A percentile compares a stretch with the other conserved stretches of the same genome.
These are phyloP conservation scores for Pocillopora meandrina DNA, from an alignment of 92 coral and sea anemone species.

Conservation along the genomic window DNA sequence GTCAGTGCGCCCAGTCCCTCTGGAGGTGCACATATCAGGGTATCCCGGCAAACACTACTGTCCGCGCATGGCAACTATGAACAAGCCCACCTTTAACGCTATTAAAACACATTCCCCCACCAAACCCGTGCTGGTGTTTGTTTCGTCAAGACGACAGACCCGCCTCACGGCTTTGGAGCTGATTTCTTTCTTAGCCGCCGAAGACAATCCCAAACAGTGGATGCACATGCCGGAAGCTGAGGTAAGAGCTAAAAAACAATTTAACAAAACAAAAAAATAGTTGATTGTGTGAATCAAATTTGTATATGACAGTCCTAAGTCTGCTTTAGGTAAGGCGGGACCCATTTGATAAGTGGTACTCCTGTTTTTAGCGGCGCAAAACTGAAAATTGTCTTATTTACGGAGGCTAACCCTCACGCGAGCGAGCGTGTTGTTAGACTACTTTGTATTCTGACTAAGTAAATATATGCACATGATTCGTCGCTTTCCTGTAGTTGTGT, in stretches of 20 bases:
- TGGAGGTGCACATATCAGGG: slow-evolving; percentile 95
- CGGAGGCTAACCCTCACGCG: too few relatives aligned
- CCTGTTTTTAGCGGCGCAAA: too few relatives aligned
- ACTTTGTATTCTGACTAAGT: too few relatives aligned
- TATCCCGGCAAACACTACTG: slow-evolving; percentile 99
- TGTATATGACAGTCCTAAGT: too few relatives aligned
- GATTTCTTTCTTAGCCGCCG: slow-evolving; percentile 91
- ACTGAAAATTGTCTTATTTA: too few relatives aligned
- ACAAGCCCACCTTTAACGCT: slow-evolving; percentile 96
- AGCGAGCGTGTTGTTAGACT: too few relatives aligned
- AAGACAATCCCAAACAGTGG: slow-evolving; percentile 95
- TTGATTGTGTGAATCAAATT: too few relatives aligned
- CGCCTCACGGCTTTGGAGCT: slow-evolving; percentile 94
- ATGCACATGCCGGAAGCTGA: slow-evolving; percentile 96
- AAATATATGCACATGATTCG: too few relatives aligned
- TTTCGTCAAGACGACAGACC: slow-evolving; percentile 97
- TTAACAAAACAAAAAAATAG: too few relatives aligned
- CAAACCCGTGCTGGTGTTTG: slow-evolving; percentile 92
- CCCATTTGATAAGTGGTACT: too few relatives aligned
- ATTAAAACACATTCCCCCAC: slow-evolving; percentile 94
- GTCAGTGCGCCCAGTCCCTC: slow-evolving; percentile 98
- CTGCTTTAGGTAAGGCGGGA: too few relatives aligned
- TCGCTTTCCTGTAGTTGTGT: too few relatives aligned
- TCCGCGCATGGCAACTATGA: slow-evolving; percentile 99
- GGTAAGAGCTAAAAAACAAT: slow-evolving; percentile 47